Conservation (phyloP, 2,888 invertebrate genomes). For the Tricholauxania praeusta region DNA sequence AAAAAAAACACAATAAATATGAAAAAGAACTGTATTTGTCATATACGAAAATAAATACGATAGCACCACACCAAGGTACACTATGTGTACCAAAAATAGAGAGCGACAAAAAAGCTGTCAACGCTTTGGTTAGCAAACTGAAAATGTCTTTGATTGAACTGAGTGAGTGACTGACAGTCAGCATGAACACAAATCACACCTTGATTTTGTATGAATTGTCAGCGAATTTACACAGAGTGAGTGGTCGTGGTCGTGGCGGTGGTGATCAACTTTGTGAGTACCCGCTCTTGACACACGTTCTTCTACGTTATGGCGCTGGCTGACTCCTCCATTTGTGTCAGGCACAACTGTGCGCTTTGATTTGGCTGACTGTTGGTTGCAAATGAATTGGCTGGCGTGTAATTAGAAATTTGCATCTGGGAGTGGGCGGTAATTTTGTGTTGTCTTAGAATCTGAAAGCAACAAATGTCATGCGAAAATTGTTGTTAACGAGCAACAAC, state of each 20-base stretch:
- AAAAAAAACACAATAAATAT: not conserved
- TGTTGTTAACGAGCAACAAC: constrained; percentile 1
- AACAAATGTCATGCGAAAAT: constrained; percentile 13
- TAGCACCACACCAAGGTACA: not conserved
- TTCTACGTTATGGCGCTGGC: no score
- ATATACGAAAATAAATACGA: not conserved
- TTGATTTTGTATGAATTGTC: constrained; percentile 3
- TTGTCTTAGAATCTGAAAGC: not conserved
- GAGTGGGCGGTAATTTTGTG: constrained; percentile 11
- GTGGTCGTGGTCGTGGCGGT: not conserved
- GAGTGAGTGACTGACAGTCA: constrained; percentile 38
- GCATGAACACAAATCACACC: constrained; percentile 20
- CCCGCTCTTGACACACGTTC: no score
- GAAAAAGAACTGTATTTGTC: not conserved
- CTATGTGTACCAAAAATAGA: not conserved
- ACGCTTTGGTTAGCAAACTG: constrained; percentile 14
- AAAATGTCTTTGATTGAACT: constrained; percentile 10
- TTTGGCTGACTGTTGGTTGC: no score
- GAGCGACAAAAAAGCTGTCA: constrained; percentile 30
- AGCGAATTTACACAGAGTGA: not conserved
- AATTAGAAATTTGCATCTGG: constrained; percentile 24
- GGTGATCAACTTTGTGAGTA: not conserved
- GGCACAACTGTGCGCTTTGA: no score
- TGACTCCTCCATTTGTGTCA: no score
- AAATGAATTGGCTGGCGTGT: constrained; percentile 1